Conservation (phyloP, 2,797 vertebrate species). For the Crenuchus spilurus region DNA sequence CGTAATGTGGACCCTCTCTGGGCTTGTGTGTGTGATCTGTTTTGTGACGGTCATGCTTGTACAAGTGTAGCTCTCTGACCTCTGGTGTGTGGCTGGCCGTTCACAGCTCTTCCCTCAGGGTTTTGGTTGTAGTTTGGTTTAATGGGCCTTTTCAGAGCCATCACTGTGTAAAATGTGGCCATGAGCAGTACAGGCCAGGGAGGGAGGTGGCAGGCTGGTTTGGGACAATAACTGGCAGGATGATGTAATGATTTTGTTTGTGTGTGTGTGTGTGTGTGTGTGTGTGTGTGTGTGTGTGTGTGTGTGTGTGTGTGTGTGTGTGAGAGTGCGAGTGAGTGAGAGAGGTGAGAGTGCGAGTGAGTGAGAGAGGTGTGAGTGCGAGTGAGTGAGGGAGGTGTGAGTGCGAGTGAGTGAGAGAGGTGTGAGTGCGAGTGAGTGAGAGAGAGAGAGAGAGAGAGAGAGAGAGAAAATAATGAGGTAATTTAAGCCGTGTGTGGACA, state of each 20-base stretch:
- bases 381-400: neutral
- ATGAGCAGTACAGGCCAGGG: neutral
- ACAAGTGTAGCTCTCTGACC: neutral
- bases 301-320: no score
- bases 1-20: neutral
- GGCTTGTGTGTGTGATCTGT: neutral
- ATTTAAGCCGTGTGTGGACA: neutral
- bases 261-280: neutral
- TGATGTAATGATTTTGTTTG: neutral
- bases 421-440: no score
- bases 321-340: no score
- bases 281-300: neutral
- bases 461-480: slow-evolving; percentile 10
- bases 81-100: slow-evolving; percentile 7
- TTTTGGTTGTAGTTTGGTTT: slow-evolving; percentile 19
- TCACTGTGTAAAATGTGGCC: neutral
- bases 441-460: neutral
- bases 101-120: neutral
- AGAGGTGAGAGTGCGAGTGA: no score
- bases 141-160: neutral
- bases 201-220: neutral
- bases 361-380: no score
- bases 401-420: neutral
- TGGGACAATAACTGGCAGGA: neutral
- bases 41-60: neutral